A percentile compares a stretch with the other conserved stretches of the same genome.
Evolutionary conservation across 2,113 vertebrate genomes (phyloP).

Genomic region (rat (Rattus norvegicus)): GRCr8 NC_086029.1:64745001-64745500

Average conservation of each 20-base stretch:
- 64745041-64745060: not conserved
- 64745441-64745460: constrained; percentile 15
- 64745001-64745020: not conserved
- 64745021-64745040: not conserved
- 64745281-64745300: not conserved
- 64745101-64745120: not conserved
- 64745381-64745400: not conserved
- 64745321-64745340: not conserved
- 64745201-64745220: not conserved
- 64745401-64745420: not conserved
- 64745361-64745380: not conserved
- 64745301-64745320: not conserved
- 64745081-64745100: constrained; percentile 21
- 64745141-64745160: not conserved
- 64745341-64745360: not conserved
- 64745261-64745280: not conserved
- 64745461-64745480: not conserved
- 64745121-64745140: not conserved
- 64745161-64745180: too few relatives aligned
- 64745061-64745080: not conserved
- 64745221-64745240: not conserved
- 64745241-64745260: not conserved
- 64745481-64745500: constrained; percentile 1
- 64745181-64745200: too few relatives aligned
- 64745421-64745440: not conserved